Percentiles rank a stretch among this genome's conserved stretches.
Evolutionary conservation across 2,888 invertebrate species (phyloP).

Genomic region (Holacanthella duospinosa): DNA sequence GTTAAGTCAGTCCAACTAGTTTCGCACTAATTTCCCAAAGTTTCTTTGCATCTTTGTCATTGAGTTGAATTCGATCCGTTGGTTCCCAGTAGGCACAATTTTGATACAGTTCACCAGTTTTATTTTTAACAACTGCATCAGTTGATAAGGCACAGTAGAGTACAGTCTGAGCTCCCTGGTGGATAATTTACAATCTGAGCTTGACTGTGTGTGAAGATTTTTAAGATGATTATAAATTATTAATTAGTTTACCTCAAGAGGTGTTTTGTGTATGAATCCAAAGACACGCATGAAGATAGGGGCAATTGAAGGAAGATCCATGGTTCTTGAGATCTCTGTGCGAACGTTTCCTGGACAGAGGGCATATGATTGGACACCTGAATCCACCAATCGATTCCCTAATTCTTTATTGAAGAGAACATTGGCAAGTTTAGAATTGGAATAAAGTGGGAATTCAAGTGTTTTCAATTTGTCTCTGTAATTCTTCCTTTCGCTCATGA

Average conservation of each 20-base stretch:
- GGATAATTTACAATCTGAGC: not conserved
- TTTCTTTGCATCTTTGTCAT: conserved; percentile 52
- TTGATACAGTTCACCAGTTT: conserved; percentile 63
- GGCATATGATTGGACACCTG: conserved; percentile 54
- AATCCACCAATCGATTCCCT: conserved; percentile 48
- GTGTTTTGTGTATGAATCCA: not conserved
- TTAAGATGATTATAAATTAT: conserved; percentile 10
- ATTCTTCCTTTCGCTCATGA: conserved; percentile 43
- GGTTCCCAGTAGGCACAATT: conserved; percentile 55
- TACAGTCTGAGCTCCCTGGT: conserved; percentile 66
- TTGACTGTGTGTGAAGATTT: not conserved
- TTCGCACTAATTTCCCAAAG: conserved; percentile 68
- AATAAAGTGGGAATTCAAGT: conserved; percentile 44
- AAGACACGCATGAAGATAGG: conserved; percentile 51
- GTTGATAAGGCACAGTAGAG: conserved; percentile 66
- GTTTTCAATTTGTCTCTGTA: conserved; percentile 15
- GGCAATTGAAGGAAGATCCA: conserved; percentile 53
- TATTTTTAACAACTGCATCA: conserved; percentile 50
- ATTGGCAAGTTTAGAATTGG: conserved; percentile 67
- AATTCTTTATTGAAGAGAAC: conserved; percentile 59
- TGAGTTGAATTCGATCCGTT: conserved; percentile 52
- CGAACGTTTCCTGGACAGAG: conserved; percentile 71
- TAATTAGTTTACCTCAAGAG: not conserved
- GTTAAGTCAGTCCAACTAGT: conserved; percentile 25
- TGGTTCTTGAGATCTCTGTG: conserved; percentile 62